Conservation (phyloP, 2,797 vertebrate species). For the Fundulus diaphanus region DNA sequence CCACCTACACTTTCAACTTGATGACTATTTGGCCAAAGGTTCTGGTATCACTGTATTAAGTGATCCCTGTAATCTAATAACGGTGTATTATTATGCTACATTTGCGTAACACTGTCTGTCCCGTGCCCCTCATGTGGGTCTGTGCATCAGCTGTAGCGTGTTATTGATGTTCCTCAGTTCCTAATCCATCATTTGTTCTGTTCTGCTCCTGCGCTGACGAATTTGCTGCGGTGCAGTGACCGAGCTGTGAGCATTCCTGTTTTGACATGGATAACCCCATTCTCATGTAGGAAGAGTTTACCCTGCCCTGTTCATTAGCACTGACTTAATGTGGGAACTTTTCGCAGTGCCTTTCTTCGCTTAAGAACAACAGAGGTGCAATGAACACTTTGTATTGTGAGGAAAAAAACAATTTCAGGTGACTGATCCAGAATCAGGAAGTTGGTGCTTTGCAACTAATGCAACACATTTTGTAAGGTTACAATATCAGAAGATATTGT, state of each 20-base stretch:
- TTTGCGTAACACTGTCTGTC: too few relatives aligned
- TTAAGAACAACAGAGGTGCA: neutral
- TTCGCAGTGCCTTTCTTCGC: neutral
- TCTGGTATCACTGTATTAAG: neutral
- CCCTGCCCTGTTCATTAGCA: neutral
- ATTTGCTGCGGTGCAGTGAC: conserved; percentile 38
- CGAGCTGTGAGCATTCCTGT: conserved; percentile 37
- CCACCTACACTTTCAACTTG: too few relatives aligned
- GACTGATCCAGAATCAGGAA: neutral
- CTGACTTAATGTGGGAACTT: neutral
- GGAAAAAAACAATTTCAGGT: neutral
- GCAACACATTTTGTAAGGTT: neutral
- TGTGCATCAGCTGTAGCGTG: conserved; percentile 31
- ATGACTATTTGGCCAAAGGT: neutral
- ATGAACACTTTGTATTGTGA: neutral
- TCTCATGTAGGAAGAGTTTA: neutral
- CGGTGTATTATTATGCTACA: neutral
- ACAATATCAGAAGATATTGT: neutral
- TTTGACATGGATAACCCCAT: conserved; percentile 21
- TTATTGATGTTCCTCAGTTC: conserved; percentile 36
- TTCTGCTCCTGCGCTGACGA: conserved; percentile 10
- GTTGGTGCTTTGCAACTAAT: neutral
- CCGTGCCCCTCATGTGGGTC: conserved; percentile 38
- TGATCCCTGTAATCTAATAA: neutral
- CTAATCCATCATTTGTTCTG: conserved; percentile 35